Evolutionary conservation across 1,140 invertebrate species (phyloP).

Genomic region (Tetraneura akinire): DNA sequence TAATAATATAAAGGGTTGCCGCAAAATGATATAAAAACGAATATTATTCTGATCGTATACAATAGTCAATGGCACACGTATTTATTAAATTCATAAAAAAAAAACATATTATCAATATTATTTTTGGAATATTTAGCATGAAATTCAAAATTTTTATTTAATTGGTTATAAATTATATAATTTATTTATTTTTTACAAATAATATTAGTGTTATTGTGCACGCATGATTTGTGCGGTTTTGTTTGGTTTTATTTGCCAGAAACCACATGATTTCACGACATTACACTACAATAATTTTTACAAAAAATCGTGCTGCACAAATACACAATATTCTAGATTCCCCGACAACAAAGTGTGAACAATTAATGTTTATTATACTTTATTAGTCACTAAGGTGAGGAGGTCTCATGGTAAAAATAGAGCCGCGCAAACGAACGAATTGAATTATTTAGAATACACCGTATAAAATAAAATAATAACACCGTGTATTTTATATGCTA

Average conservation of each 20-base stretch:
- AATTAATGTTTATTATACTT: background rate
- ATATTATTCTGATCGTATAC: no score
- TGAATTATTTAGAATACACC: background rate
- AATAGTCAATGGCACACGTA: no score
- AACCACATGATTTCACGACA: slow-evolving; percentile 9
- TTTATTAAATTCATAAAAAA: no score
- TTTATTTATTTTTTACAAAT: background rate
- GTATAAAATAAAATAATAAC: background rate
- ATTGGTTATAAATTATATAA: no score
- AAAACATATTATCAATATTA: no score
- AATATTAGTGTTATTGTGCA: background rate
- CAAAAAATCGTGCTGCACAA: background rate
- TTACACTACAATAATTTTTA: background rate
- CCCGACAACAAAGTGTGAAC: background rate
- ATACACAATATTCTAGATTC: slow-evolving; percentile 22
- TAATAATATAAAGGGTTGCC: no score
- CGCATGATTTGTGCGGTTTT: background rate
- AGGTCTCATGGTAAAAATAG: background rate
- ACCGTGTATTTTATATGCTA: background rate
- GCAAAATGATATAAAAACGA: no score
- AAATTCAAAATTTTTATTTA: background rate
- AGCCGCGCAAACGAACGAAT: background rate
- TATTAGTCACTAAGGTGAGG: background rate
- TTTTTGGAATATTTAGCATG: background rate
- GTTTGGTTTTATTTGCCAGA: slow-evolving; percentile 12